Evolutionary conservation across 2,797 vertebrate genomes (phyloP).

Genomic region (Hirundo rustica): DNA sequence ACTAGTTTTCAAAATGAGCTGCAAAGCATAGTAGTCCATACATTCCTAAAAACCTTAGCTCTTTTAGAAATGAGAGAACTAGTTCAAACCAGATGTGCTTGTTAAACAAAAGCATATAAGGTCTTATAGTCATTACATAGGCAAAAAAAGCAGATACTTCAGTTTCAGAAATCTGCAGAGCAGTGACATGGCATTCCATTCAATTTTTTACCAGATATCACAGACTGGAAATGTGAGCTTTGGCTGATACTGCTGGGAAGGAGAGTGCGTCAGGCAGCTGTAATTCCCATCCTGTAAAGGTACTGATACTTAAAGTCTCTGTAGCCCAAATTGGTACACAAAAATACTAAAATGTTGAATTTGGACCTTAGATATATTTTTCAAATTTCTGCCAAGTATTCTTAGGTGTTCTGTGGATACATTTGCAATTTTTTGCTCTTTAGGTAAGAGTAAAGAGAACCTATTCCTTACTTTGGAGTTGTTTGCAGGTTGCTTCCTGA

Average conservation of each 20-base stretch:
- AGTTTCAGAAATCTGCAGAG: slow-evolving; percentile 57
- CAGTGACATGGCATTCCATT: slow-evolving; percentile 68
- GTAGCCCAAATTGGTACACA: slow-evolving; percentile 54
- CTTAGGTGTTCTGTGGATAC: not conserved
- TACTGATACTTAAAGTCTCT: slow-evolving; percentile 66
- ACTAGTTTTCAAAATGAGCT: not conserved
- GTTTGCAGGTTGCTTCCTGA: not conserved
- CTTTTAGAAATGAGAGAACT: not conserved
- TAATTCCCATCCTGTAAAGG: slow-evolving; percentile 64
- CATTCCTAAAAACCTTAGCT: not conserved
- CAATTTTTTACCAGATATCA: slow-evolving; percentile 72
- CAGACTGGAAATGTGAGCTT: slow-evolving; percentile 70
- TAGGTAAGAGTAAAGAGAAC: not conserved
- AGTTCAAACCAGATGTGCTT: not conserved
- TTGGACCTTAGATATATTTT: slow-evolving; percentile 23
- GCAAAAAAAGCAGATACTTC: not conserved
- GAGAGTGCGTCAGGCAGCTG: slow-evolving; percentile 67
- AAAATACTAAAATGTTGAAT: slow-evolving; percentile 14
- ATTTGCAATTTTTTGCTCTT: not conserved
- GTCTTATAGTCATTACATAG: not conserved
- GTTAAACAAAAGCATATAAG: not conserved
- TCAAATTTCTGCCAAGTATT: not conserved
- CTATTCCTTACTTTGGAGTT: not conserved
- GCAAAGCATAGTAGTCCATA: not conserved
- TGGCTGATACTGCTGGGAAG: slow-evolving; percentile 67